Base-by-base conservation (phyloP, 2,113 vertebrate species). In the Chloropsis hardwickii region DNA sequence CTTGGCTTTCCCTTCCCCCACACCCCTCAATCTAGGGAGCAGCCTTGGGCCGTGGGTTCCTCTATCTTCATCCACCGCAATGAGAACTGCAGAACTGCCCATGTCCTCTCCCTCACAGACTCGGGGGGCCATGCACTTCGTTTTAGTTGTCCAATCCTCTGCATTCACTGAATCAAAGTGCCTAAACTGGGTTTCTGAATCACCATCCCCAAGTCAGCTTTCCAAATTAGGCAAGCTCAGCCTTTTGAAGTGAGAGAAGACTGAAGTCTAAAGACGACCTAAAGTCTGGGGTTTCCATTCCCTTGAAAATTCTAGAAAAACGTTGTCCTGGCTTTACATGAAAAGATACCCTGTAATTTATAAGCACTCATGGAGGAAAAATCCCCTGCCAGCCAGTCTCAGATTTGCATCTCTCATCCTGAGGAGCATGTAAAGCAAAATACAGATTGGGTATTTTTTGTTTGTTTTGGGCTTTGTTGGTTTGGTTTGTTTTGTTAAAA, bases 151-250 rank as follows among this genome's bases (percentile, higher is more conserved):
- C 28, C 33, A 88, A 9, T 50, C 14, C 14, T 71, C 44, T 72
- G 24, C 39, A 50, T 54, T 86, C 47, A 40, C 33, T 70, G 37
- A 31, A 44, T 29, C 20, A 45, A 91, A 88, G 27, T 37, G 19
- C 28, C 22, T 44, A 58, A 53, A 45, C 4, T 33, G 11, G 5
- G 12, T 28, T 57, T 86, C 57, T 67, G 57, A 62, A 86, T 82
- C 2, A 3, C 18, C 2, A 0, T 39, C 31, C n/a, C 21, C 37
- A 61, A 74, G 18, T 2, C 4, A 8, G 10, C 0, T 70, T 74
- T 65, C 7, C 5, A 29, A 73, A 71, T 62, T 54, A 50, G 19
- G 28, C 12, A 71, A 56, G 5, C 9, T 82, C 31, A 81, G 3
- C 29, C 27, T 66, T 87, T 47, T 22, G 39, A 14, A 62, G 6